Base-by-base conservation (phyloP, 2,113 vertebrate genomes). In the Dinomys branickii region DNA sequence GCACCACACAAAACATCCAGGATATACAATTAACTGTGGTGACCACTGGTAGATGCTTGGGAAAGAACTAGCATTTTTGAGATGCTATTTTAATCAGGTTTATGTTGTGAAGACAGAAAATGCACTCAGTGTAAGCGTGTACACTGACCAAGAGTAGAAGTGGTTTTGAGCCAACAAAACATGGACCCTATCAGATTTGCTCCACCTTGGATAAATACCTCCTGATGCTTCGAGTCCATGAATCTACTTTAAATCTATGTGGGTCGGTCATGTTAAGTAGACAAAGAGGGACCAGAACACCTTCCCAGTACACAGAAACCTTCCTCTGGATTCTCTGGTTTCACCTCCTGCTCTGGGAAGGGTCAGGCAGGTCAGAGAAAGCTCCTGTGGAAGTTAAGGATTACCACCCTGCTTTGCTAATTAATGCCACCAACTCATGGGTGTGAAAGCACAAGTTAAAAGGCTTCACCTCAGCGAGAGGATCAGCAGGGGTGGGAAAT, bases 351-450 rank as follows among this genome's bases (percentile, higher is more conserved):
- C 54, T 92, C 52, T 96, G 91, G 38, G 97, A 96, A 97, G 61
- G 58, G 67, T 96, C 85, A 97, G 71, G 19, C 17, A 47, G 33
- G 47, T 26, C 91, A 88, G 20, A 80, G 77, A 82, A 94, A 81
- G 5, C 81, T 85, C 44, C 35, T 28, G 80, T 97, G 75, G 90
- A 88, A 96, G 95, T 93, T 98, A 98, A 97, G 96, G 98, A 97
- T 77, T 95, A 95, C 2, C 91, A 65, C 52, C 82, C 20, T 59
- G 61, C 91, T 94, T 90, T 54, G 67, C 92, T 98, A 97, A 98
- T 98, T 98, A 98, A 80, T 96, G 87, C 52, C 87, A 95, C 35
- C 95, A 88, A 95, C 47, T 97, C 96, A 96, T 95, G 96, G 56
- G 96, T 84, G 47, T 95, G 78, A 94, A 98, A 94, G 96, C 73